Conservation (phyloP, 2,113 vertebrate genomes). For the Siphamia tubifer region DNA sequence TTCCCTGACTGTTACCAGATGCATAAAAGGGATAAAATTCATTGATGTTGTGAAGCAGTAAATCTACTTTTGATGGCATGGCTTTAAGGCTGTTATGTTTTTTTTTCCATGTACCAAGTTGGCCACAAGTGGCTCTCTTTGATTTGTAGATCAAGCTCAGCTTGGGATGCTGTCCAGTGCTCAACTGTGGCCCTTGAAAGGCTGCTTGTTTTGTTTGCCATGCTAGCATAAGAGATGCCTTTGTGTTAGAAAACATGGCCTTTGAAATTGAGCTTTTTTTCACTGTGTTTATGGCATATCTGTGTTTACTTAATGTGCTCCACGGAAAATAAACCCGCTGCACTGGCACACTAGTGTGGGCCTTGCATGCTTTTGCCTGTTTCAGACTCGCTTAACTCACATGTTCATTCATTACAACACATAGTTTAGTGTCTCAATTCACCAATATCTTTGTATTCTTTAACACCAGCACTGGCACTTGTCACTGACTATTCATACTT, state of each 20-base stretch:
- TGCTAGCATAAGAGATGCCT: conserved; percentile 63
- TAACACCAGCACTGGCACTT: conserved; percentile 11
- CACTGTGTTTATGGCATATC: conserved; percentile 56
- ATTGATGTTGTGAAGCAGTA: conserved; percentile 37
- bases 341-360: conserved; percentile 8
- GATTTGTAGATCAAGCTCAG: conserved; percentile 63
- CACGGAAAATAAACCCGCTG: conserved; percentile 50
- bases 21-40: conserved; percentile 5
- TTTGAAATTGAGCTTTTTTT: conserved; percentile 26
- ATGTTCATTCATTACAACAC: conserved; percentile 1
- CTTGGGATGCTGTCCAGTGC: conserved; percentile 55
- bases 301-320: conserved; percentile 59
- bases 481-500: background rate
- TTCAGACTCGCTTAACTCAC: background rate
- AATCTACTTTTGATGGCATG: conserved; percentile 42
- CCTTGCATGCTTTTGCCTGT: background rate
- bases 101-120: conserved; percentile 56
- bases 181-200: conserved; percentile 45
- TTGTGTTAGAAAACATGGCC: conserved; percentile 57
- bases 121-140: conserved; percentile 62
- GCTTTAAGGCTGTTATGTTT: conserved; percentile 55
- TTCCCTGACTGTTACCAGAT: conserved; percentile 18
- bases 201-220: conserved; percentile 69
- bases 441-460: background rate
- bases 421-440: conserved; percentile 6